phyloP scores from a whole-genome alignment of 35 echinoderm and acorn worm species.

The Apostichopus japonicus region DNA sequence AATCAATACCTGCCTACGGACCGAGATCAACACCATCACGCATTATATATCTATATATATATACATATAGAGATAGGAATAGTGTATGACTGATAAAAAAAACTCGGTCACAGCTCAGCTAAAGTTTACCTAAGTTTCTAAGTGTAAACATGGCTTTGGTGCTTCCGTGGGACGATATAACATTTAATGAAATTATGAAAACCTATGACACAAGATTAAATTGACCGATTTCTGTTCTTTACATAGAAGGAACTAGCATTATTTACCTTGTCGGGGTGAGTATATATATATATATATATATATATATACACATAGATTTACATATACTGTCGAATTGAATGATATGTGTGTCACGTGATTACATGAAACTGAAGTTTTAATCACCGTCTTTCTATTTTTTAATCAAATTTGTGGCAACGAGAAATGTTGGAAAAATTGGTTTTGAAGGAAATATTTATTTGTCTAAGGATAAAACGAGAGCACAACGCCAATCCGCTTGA shows the following conservation, averaged over 20 bases:
- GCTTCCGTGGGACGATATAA: constrained; percentile 1
- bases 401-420: too few relatives aligned
- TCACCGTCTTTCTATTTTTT: too few relatives aligned
- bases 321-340: too few relatives aligned
- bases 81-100: neutral
- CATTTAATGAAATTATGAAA: constrained; percentile 21
- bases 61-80: neutral
- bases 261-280: neutral
- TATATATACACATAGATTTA: too few relatives aligned
- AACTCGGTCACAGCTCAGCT: neutral
- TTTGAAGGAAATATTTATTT: too few relatives aligned
- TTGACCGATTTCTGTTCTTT: neutral
- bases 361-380: too few relatives aligned
- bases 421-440: too few relatives aligned
- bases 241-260: neutral
- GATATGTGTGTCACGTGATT: too few relatives aligned
- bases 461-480: too few relatives aligned
- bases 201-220: neutral
- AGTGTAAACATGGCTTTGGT: neutral
- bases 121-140: neutral
- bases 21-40: neutral
- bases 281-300: too few relatives aligned
- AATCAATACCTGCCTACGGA: neutral
- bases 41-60: neutral
- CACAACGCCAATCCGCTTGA: too few relatives aligned